A percentile compares a stretch with the other conserved stretches of the same genome.
Evolutionary conservation across 2,797 vertebrate genomes (phyloP).

Genomic region (Propithecus perrieri): DNA sequence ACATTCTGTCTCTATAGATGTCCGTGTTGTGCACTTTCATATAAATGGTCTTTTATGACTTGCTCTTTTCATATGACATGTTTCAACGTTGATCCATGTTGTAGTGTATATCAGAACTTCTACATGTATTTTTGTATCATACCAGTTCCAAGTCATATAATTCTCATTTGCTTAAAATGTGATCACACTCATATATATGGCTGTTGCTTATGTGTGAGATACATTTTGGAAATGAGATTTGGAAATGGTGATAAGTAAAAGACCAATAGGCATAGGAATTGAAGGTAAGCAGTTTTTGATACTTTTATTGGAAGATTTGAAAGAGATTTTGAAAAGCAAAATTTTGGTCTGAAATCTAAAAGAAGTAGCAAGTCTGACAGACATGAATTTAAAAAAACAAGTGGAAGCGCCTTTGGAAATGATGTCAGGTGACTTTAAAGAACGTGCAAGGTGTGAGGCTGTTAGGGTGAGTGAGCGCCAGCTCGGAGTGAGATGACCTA

Average conservation of each 20-base stretch:
- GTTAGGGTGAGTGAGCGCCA: background rate
- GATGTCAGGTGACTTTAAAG: background rate
- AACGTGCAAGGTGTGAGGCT: background rate
- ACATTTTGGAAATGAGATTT: background rate
- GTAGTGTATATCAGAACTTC: background rate
- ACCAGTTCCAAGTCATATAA: background rate
- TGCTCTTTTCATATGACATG: background rate
- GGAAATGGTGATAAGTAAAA: background rate
- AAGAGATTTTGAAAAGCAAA: background rate
- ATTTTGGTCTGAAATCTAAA: background rate
- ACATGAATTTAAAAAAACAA: background rate
- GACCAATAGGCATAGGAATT: background rate
- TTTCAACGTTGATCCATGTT: background rate
- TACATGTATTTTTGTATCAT: background rate
- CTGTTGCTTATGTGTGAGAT: background rate
- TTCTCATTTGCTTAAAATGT: background rate
- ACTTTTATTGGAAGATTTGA: background rate
- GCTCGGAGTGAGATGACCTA: background rate
- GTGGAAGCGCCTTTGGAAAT: background rate
- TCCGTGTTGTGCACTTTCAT: background rate
- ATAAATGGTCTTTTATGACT: background rate
- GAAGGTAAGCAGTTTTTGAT: background rate
- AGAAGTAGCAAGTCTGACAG: background rate
- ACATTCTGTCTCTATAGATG: background rate
- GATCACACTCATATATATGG: background rate